phyloP scores from a whole-genome alignment of 2,888 invertebrate genomes.

The Lasioglossum vierecki region DNA sequence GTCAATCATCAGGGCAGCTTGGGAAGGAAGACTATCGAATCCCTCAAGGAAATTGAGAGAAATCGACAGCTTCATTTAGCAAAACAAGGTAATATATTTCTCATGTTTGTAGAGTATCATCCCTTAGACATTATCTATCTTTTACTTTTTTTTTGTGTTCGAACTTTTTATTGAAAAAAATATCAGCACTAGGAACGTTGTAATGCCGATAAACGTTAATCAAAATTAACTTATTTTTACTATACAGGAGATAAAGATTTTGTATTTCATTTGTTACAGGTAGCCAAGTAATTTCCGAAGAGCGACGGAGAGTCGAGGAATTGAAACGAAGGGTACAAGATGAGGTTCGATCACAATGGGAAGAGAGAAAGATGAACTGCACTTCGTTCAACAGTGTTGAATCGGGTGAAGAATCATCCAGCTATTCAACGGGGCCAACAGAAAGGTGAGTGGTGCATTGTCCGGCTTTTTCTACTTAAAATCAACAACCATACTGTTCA shows the following conservation, averaged over 20 bases:
- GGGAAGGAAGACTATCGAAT: conserved; percentile 92
- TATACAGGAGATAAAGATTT: background rate
- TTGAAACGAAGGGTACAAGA: conserved; percentile 94
- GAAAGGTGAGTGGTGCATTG: conserved; percentile 81
- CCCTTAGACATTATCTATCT: background rate
- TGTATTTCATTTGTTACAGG: conserved; percentile 85
- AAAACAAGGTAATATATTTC: conserved; percentile 90
- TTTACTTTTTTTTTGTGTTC: too few relatives aligned
- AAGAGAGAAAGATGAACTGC: conserved; percentile 87
- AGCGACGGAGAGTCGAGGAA: conserved; percentile 93
- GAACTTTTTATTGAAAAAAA: too few relatives aligned
- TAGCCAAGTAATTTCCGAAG: conserved; percentile 95
- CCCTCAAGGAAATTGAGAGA: conserved; percentile 94
- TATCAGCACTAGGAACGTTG: too few relatives aligned
- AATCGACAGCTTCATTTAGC: conserved; percentile 94
- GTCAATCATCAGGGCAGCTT: conserved; percentile 87
- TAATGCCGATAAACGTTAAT: background rate
- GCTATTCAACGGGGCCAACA: conserved; percentile 86
- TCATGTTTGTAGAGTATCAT: background rate
- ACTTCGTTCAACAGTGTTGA: conserved; percentile 87
- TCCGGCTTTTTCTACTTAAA: background rate
- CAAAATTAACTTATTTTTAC: background rate
- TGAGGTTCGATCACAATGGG: conserved; percentile 95
- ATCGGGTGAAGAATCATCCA: conserved; percentile 86
- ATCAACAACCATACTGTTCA: background rate